Conservation (phyloP, 2,888 invertebrate genomes). For the Phyllotreta striolata region DNA sequence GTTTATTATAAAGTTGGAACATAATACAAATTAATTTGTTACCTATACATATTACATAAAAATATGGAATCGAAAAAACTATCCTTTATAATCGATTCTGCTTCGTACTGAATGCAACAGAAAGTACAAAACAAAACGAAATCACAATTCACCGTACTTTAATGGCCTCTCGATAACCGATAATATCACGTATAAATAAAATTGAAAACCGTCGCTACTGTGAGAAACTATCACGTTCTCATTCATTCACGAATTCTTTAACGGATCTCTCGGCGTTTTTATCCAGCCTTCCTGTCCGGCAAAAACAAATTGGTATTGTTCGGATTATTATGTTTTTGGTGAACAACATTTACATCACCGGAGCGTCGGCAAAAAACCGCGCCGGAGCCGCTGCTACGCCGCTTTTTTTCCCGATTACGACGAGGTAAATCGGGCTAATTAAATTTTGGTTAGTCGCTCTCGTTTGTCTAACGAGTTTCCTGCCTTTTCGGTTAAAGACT, state of each 20-base stretch:
- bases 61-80: no score
- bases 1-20: no score
- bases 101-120: background rate
- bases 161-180: slow-evolving; percentile 4
- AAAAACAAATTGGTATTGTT: slow-evolving; percentile 41
- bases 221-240: slow-evolving; percentile 32
- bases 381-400: no score
- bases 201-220: slow-evolving; percentile 25
- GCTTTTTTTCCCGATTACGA: no score
- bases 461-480: no score
- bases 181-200: slow-evolving; percentile 25
- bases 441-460: no score
- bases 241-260: slow-evolving; percentile 45
- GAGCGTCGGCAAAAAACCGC: no score
- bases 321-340: slow-evolving; percentile 20
- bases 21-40: no score
- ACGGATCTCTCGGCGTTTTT: slow-evolving; percentile 39
- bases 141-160: slow-evolving; percentile 15
- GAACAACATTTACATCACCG: slow-evolving; percentile 16
- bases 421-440: no score
- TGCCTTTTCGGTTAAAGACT: no score
- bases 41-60: no score
- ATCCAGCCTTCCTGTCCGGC: slow-evolving; percentile 38
- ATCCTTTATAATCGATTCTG: no score
- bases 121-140: slow-evolving; percentile 10